These are phyloP conservation scores for Chaetodon auriga DNA, from an alignment of 2,113 vertebrate species.

Conservation along the genomic window DNA sequence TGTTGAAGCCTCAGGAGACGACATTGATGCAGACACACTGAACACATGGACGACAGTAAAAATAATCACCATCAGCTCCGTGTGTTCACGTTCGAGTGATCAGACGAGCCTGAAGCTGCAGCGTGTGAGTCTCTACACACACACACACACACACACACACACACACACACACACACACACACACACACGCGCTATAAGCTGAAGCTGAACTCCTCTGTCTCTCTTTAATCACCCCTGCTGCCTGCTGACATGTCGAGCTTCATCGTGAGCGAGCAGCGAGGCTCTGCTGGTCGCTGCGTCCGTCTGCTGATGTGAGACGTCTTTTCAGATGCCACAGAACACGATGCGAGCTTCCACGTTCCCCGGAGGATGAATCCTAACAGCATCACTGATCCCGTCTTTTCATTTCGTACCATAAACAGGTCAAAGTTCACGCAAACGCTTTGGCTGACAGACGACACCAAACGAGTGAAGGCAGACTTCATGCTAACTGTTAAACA, in stretches of 20 bases:
- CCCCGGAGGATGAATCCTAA: neutral
- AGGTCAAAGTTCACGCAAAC: too few relatives aligned
- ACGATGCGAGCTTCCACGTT: neutral
- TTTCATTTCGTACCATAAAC: too few relatives aligned
- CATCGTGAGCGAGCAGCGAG: neutral
- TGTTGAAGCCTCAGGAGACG: constrained; percentile 12
- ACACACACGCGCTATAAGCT: neutral
- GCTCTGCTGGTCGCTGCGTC: too few relatives aligned
- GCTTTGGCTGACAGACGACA: too few relatives aligned
- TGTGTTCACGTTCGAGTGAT: neutral
- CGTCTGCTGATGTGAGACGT: too few relatives aligned
- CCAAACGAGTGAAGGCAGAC: too few relatives aligned
- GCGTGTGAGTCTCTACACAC: neutral
- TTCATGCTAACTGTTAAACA: too few relatives aligned
- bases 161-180: neutral
- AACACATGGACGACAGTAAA: constrained; percentile 15
- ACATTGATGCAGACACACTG: constrained; percentile 1
- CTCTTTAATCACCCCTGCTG: too few relatives aligned
- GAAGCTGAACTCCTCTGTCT: too few relatives aligned
- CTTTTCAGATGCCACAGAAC: neutral
- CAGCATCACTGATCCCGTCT: neutral
- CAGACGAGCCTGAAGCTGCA: neutral
- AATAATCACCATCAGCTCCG: neutral
- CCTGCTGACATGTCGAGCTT: neutral
- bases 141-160: neutral